phyloP scores from a whole-genome alignment of 2,797 vertebrate species.

The Apodemus agrarius region DNA sequence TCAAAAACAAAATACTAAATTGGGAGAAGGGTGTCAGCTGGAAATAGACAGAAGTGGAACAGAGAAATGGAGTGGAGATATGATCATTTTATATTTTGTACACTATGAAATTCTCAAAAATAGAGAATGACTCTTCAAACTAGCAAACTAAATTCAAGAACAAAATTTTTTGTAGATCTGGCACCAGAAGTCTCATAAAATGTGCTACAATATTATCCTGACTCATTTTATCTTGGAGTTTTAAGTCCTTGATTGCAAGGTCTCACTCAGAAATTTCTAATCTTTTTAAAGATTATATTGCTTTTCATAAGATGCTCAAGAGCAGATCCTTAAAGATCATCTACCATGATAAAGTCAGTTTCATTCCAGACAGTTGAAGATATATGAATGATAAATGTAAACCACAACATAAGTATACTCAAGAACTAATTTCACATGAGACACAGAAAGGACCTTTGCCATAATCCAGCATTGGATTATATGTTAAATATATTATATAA shows the following conservation, averaged over 20 bases:
- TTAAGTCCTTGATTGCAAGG: conserved; percentile 38
- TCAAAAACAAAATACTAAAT: not conserved
- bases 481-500: not conserved
- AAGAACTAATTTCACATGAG: not conserved
- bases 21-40: too few relatives aligned
- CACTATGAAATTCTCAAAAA: not conserved
- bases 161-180: not conserved
- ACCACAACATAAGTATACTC: not conserved
- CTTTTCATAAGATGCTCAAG: conserved; percentile 70
- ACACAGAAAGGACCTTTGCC: not conserved
- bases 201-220: conserved; percentile 25
- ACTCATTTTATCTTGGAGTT: conserved; percentile 38
- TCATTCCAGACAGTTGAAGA: not conserved
- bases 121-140: not conserved
- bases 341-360: not conserved
- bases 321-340: not conserved
- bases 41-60: not conserved
- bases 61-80: too few relatives aligned
- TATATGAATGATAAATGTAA: not conserved
- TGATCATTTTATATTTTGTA: not conserved
- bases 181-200: conserved; percentile 45
- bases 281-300: conserved; percentile 77
- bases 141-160: not conserved
- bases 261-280: conserved; percentile 53
- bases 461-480: not conserved